Evolutionary conservation across 2,888 invertebrate genomes (phyloP).

Genomic region (Lasioglossum leucozonium): DNA sequence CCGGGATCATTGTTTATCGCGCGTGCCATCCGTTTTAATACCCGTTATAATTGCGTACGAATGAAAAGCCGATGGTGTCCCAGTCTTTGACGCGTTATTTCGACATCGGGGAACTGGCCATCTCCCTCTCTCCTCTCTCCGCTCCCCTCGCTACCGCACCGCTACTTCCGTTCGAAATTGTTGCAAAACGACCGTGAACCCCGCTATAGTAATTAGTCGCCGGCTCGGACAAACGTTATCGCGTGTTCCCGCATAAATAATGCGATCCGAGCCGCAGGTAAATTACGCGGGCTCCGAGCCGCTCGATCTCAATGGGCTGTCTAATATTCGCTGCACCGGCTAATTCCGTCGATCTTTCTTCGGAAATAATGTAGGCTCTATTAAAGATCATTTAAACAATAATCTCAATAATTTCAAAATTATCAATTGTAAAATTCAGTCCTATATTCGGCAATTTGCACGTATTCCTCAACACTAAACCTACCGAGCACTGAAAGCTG

Average conservation of each 20-base stretch:
- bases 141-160: not conserved
- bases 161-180: conserved; percentile 38
- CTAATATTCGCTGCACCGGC: conserved; percentile 25
- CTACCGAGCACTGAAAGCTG: no score
- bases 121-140: not conserved
- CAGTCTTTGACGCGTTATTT: conserved; percentile 52
- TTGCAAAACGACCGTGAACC: conserved; percentile 45
- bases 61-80: conserved; percentile 41
- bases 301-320: conserved; percentile 29
- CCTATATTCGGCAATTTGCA: no score
- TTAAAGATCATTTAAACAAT: no score
- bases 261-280: conserved; percentile 24
- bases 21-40: conserved; percentile 47
- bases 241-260: conserved; percentile 54
- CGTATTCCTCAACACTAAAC: no score
- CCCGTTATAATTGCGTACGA: conserved; percentile 40
- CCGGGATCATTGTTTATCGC: conserved; percentile 45
- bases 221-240: conserved; percentile 33
- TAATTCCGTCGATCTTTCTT: not conserved
- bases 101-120: conserved; percentile 23
- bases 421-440: no score
- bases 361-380: not conserved
- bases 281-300: conserved; percentile 26
- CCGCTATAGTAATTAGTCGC: conserved; percentile 41
- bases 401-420: no score